phyloP scores from a whole-genome alignment of 2,888 invertebrate genomes.

The Ophion slaviceki region DNA sequence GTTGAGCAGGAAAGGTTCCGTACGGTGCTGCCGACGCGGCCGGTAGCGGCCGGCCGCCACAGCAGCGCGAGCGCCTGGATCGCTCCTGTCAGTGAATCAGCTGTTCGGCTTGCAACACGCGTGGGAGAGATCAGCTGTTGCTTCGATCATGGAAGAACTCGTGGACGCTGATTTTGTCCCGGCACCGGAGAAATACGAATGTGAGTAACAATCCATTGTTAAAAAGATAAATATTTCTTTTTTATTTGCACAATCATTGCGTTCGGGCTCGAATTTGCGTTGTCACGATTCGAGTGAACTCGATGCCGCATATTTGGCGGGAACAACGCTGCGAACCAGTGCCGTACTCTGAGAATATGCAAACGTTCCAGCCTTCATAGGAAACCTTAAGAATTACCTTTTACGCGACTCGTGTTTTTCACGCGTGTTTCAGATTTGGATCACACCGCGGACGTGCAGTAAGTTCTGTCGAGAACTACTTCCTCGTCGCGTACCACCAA shows the following conservation, averaged over 20 bases:
- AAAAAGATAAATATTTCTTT: not conserved
- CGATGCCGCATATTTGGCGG: constrained; percentile 55
- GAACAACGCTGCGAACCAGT: constrained; percentile 48
- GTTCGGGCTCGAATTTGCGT: not conserved
- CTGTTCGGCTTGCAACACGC: constrained; percentile 74
- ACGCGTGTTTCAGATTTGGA: constrained; percentile 92
- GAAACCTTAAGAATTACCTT: not conserved
- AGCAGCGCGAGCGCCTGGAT: constrained; percentile 31
- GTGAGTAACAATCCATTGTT: constrained; percentile 85
- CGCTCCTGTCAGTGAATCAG: constrained; percentile 78
- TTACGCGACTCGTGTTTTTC: constrained; percentile 24
- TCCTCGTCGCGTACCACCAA: not conserved
- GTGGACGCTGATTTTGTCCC: constrained; percentile 87
- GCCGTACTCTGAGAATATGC: constrained; percentile 47
- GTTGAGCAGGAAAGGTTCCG: constrained; percentile 20
- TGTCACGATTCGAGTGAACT: not conserved
- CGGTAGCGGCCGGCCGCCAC: constrained; percentile 34
- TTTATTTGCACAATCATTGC: not conserved
- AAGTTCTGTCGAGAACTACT: constrained; percentile 84
- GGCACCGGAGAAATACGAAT: constrained; percentile 91
- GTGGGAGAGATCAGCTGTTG: constrained; percentile 79
- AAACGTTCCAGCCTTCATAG: not conserved
- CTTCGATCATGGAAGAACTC: constrained; percentile 79
- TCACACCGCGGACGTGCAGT: constrained; percentile 99
- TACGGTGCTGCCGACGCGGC: constrained; percentile 64